Base-by-base conservation (phyloP, 2,113 vertebrate species). In the Oxyura jamaicensis region DNA sequence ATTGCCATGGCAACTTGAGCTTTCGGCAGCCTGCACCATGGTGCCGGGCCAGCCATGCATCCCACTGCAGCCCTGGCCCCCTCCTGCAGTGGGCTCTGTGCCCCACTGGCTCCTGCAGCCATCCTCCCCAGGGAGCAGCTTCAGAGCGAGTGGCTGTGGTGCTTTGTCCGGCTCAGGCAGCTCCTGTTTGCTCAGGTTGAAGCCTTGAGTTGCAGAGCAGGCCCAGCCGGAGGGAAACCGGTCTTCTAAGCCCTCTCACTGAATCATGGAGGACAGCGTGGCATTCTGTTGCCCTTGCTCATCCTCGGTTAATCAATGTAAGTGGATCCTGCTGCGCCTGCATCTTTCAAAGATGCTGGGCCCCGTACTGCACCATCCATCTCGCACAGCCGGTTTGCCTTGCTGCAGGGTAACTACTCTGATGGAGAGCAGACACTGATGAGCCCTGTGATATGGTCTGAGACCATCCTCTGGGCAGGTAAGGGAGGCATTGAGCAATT, bases 1-100 rank as follows among this genome's bases (percentile, higher is more conserved):
- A 87, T 96, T 96, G 67, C 95, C 96, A 92, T 96, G 97, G 97
- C 83, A 97, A 71, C 97, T 90, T 5, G n/a, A 12, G 23, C 42
- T 68, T 94, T 76, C n/a, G 14, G n/a, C 78, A 78, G 94, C 58
- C 21, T 56, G 59, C 6, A 76, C 71, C 15, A 86, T 71, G 72
- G 44, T 55, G 5, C 48, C 3, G n/a, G 69, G 95, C 68, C 81
- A 86, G 91, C 44, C 17, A 8, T 46, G 44, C 44, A 46, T 46
- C 44, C 44, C 18, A 46, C 44, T 46, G 44, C 18, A 19, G 17
- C 18, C 44, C 44, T 46, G 18, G 44, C 18, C 44, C 44, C 44
- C 8, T 46, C 48, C 50, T 83, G 67, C 23, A 1, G 1, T 6
- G 53, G 39, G 10, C 28, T 69, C 4, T 21, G 16, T 41, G 69